Evolutionary conservation across 2,888 invertebrate species (phyloP).

Genomic region (Cosmia pyralina): DNA sequence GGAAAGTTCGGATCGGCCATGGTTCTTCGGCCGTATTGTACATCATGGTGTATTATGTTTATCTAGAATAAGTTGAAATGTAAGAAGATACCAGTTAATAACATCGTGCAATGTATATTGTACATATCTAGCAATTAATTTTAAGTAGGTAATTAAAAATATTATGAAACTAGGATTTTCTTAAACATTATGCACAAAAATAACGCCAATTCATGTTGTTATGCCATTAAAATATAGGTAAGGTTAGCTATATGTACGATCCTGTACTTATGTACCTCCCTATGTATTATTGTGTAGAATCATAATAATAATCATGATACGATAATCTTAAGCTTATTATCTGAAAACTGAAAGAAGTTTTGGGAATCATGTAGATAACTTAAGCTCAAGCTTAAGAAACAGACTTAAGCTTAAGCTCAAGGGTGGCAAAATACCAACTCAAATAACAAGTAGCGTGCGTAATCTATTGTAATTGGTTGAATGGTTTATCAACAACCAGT

Average conservation of each 20-base stretch:
- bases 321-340: background rate
- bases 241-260: slow-evolving; percentile 7
- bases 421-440: background rate
- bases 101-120: slow-evolving; percentile 32
- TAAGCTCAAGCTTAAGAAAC: too few relatives aligned
- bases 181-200: slow-evolving; percentile 55
- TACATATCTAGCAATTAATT: slow-evolving; percentile 22
- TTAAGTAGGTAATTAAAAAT: slow-evolving; percentile 14
- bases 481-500: background rate
- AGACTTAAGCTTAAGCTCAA: background rate
- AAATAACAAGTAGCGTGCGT: background rate
- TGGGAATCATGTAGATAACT: background rate
- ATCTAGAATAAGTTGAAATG: background rate
- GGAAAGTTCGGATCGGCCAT: background rate
- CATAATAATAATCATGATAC: slow-evolving; percentile 3
- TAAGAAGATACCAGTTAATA: slow-evolving; percentile 10
- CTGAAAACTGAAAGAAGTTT: slow-evolving; percentile 2
- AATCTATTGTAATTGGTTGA: background rate
- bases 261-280: background rate
- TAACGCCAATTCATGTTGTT: slow-evolving; percentile 71
- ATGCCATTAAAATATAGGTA: slow-evolving; percentile 32
- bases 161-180: slow-evolving; percentile 39
- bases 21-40: background rate
- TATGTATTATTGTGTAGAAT: slow-evolving; percentile 6
- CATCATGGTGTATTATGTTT: background rate